These are phyloP conservation scores for Ichneumoninae sp. DNA, from an alignment of 2,888 invertebrate species.

Conservation along the genomic window DNA sequence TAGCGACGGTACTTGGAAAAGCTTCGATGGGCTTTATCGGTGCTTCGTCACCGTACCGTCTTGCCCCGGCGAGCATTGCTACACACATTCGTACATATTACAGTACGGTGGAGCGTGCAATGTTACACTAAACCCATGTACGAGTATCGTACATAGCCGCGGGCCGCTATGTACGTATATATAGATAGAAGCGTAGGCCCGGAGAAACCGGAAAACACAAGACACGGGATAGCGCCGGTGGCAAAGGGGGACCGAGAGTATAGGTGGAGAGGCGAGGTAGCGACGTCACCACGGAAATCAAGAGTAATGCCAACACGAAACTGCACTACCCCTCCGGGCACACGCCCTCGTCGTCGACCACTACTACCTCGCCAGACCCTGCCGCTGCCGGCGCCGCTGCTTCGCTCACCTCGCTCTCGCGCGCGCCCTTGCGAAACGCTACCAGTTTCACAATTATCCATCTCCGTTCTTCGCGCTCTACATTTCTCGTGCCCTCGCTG, in stretches of 20 bases:
- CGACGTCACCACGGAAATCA: constrained; percentile 86
- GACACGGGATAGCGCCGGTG: constrained; percentile 70
- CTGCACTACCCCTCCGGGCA: constrained; percentile 85
- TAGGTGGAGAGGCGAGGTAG: constrained; percentile 75
- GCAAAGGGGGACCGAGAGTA: constrained; percentile 62
- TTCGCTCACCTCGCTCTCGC: constrained; percentile 66
- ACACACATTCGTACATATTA: constrained; percentile 29
- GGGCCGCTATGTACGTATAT: constrained; percentile 18
- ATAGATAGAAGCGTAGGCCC: constrained; percentile 61
- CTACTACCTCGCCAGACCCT: not conserved
- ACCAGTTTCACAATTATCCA: constrained; percentile 24
- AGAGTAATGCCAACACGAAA: constrained; percentile 89
- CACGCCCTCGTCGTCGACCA: constrained; percentile 56
- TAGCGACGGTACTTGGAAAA: not conserved
- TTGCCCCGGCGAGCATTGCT: constrained; percentile 14
- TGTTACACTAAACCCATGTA: constrained; percentile 37
- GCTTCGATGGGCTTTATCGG: not conserved
- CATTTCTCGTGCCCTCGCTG: constrained; percentile 8
- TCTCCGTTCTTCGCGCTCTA: constrained; percentile 33
- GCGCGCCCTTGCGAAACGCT: constrained; percentile 60
- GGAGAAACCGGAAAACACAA: constrained; percentile 78
- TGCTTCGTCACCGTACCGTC: not conserved
- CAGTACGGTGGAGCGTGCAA: constrained; percentile 33
- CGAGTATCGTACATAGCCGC: constrained; percentile 9
- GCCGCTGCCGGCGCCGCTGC: constrained; percentile 36